These are phyloP conservation scores for Psammodynastes pulverulentus DNA, from an alignment of 2,113 vertebrate species.

Conservation along the genomic window DNA sequence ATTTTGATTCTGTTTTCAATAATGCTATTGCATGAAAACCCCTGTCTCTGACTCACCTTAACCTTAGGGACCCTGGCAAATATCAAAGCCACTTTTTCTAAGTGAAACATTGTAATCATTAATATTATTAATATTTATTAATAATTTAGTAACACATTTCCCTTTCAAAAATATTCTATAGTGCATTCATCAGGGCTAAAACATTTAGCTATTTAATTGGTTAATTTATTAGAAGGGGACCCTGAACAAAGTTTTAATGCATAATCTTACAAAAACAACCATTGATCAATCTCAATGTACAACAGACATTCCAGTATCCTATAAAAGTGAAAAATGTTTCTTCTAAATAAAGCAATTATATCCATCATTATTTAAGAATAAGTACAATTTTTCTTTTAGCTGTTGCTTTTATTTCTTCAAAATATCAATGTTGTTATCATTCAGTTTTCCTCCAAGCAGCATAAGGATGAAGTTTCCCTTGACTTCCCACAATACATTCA, in stretches of 20 bases:
- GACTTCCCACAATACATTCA: not conserved
- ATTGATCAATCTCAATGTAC: not conserved
- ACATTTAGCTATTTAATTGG: not conserved
- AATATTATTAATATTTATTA: no score
- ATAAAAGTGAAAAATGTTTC: not conserved
- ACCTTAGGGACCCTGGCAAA: conserved; percentile 36
- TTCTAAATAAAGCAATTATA: not conserved
- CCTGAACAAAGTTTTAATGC: not conserved
- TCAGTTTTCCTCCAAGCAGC: not conserved
- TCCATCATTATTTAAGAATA: not conserved
- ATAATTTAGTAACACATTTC: not conserved
- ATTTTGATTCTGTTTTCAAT: not conserved
- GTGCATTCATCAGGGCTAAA: not conserved
- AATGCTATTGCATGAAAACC: not conserved
- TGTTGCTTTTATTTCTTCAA: not conserved
- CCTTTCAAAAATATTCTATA: not conserved
- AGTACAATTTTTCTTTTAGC: not conserved
- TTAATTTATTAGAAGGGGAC: not conserved
- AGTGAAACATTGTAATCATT: conserved; percentile 34
- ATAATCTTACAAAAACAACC: not conserved
- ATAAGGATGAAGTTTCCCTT: not conserved
- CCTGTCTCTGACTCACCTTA: conserved; percentile 24
- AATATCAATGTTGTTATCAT: not conserved
- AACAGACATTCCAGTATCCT: not conserved
- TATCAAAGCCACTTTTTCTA: conserved; percentile 33